phyloP scores from a whole-genome alignment of 2,888 invertebrate species.

The Polia nebulosa region DNA sequence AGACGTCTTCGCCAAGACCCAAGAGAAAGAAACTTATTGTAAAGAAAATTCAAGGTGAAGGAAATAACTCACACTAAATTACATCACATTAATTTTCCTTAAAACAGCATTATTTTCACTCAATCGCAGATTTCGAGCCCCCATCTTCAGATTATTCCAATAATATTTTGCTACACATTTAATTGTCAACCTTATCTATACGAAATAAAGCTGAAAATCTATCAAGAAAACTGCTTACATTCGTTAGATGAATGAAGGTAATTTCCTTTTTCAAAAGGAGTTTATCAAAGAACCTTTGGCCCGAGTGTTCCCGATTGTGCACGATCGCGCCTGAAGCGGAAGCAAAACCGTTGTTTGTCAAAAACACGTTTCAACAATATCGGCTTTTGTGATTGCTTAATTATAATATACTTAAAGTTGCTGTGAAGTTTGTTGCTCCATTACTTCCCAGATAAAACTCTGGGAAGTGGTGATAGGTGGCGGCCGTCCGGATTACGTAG shows the following conservation, averaged over 20 bases:
- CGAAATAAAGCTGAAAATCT: slow-evolving; percentile 4
- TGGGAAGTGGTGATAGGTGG: neutral
- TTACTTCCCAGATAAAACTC: too few relatives aligned
- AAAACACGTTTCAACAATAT: slow-evolving; percentile 16
- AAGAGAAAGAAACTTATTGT: neutral
- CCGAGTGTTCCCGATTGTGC: slow-evolving; percentile 19
- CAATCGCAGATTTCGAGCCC: slow-evolving; percentile 38
- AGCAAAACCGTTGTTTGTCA: slow-evolving; percentile 34
- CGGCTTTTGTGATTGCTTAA: slow-evolving; percentile 5
- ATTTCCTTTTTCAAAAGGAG: slow-evolving; percentile 52
- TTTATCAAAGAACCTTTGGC: slow-evolving; percentile 39
- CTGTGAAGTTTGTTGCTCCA: too few relatives aligned
- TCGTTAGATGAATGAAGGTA: slow-evolving; percentile 56
- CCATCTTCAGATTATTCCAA: slow-evolving; percentile 18
- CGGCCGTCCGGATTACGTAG: too few relatives aligned
- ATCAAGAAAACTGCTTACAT: neutral
- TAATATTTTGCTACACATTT: slow-evolving; percentile 5
- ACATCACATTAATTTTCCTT: slow-evolving; percentile 22
- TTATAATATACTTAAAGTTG: too few relatives aligned
- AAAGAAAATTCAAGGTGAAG: slow-evolving; percentile 4
- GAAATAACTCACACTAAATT: slow-evolving; percentile 25
- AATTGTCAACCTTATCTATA: slow-evolving; percentile 1
- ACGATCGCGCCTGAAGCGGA: slow-evolving; percentile 21
- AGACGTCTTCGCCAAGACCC: too few relatives aligned
- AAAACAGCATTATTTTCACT: slow-evolving; percentile 20